phyloP scores from a whole-genome alignment of 2,797 vertebrate genomes.

The Acanthis flammea region DNA sequence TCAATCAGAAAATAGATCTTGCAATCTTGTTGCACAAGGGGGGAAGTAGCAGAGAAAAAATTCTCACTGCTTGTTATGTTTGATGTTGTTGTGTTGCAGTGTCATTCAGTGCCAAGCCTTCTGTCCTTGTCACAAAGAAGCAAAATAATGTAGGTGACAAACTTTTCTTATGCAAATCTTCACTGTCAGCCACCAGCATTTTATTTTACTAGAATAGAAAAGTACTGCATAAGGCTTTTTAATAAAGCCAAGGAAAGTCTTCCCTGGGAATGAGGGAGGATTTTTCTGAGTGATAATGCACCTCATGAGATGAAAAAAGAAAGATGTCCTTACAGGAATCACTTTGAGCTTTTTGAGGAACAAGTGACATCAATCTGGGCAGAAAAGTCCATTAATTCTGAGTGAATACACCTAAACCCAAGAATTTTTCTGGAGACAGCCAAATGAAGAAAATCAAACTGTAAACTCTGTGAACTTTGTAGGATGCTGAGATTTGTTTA shows the following conservation, averaged over 20 bases:
- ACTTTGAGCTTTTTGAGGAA: neutral
- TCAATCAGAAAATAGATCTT: neutral
- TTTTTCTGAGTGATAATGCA: neutral
- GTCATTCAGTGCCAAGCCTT: neutral
- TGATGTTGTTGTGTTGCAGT: neutral
- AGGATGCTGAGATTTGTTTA: slow-evolving; percentile 12
- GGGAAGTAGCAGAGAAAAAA: neutral
- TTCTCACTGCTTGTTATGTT: neutral
- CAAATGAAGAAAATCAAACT: neutral
- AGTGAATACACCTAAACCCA: neutral
- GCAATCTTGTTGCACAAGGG: neutral
- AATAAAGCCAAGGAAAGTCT: neutral
- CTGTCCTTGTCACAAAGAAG: neutral
- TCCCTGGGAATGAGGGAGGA: neutral
- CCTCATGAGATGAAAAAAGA: neutral
- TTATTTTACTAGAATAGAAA: neutral
- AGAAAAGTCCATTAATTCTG: neutral
- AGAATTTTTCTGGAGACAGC: neutral
- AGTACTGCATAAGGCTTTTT: neutral
- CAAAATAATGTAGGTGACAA: neutral
- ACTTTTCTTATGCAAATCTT: neutral
- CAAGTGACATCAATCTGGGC: neutral
- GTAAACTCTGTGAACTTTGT: neutral
- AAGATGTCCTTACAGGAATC: neutral
- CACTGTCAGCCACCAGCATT: neutral